Evolutionary conservation across 2,888 invertebrate genomes (phyloP).

Genomic region (Theodoxus fluviatilis): DNA sequence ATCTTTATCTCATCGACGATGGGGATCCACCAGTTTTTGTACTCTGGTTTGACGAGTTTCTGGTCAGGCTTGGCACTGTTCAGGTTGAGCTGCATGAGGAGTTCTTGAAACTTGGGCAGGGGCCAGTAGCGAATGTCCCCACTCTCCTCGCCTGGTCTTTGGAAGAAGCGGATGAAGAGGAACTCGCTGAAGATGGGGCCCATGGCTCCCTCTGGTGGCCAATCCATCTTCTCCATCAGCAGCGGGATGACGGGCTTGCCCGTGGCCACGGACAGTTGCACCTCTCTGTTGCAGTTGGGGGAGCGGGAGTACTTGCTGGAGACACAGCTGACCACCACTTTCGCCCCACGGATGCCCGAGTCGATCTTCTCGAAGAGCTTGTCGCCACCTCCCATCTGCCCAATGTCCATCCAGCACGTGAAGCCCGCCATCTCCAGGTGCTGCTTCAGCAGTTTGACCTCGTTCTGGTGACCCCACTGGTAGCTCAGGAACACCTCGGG

Average conservation of each 20-base stretch:
- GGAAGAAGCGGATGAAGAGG: slow-evolving; percentile 41
- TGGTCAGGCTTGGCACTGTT: slow-evolving; percentile 42
- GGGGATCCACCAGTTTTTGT: slow-evolving; percentile 50
- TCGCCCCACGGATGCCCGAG: slow-evolving; percentile 55
- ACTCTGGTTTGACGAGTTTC: slow-evolving; percentile 33
- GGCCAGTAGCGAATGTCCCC: slow-evolving; percentile 44
- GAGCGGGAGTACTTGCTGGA: slow-evolving; percentile 60
- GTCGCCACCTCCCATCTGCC: slow-evolving; percentile 65
- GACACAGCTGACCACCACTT: slow-evolving; percentile 55
- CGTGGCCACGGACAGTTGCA: slow-evolving; percentile 43
- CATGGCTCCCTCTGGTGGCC: slow-evolving; percentile 54
- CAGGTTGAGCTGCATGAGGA: slow-evolving; percentile 52
- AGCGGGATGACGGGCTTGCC: slow-evolving; percentile 51
- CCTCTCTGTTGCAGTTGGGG: slow-evolving; percentile 62
- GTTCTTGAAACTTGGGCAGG: slow-evolving; percentile 47
- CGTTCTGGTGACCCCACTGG: slow-evolving; percentile 61
- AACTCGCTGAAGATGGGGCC: slow-evolving; percentile 53
- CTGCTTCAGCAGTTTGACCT: slow-evolving; percentile 55
- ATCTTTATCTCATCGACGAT: slow-evolving; percentile 39
- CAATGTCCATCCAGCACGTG: slow-evolving; percentile 63
- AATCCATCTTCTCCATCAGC: slow-evolving; percentile 45
- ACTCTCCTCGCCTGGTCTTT: slow-evolving; percentile 35
- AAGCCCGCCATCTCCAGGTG: slow-evolving; percentile 61
- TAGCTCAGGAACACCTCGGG: slow-evolving; percentile 54
- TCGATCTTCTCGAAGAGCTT: slow-evolving; percentile 62